Base-by-base conservation (phyloP, 2,113 vertebrate species). In the Colossoma macropomum region DNA sequence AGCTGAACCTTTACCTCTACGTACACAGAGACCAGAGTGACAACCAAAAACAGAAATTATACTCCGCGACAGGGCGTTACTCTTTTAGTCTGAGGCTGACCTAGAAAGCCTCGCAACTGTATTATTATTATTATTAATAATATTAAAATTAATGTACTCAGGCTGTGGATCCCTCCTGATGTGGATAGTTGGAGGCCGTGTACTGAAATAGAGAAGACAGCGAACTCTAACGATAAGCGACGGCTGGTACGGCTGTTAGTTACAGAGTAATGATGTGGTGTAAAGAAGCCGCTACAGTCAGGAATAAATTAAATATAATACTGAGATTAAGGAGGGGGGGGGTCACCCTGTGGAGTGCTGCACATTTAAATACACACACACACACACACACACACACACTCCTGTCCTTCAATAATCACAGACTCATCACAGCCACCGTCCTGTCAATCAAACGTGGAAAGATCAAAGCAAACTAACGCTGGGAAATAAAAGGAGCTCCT, bases 1-100 rank as follows among this genome's bases (percentile, higher is more conserved):
- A n/a, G 62, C 30, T 79, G 83, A 60, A 75, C 21, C 27, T 16
- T 82, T 48, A 86, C 59, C 80, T 75, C 68, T 76, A 71, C 19
- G 11, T 50, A 38, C 25, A 89, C 85, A 79, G 28, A 86, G 77
- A 66, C 50, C 50, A 70, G n/a, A 56, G 41, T 56, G 66, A 60
- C 32, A 13, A 70, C 21, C 41, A 50, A 21, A 66, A 41, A 66
- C 23, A 32, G 27, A 66, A 73, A 77, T 21, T 2, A 56, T 38
- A 27, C 75, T 50, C n/a, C 34, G 25, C 32, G 11, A 13, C 74
- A 6, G 19, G 66, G 41, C 41, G 41, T 9, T 11, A 4, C 1
- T 4, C 27, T 38, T 38, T 12, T 23, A 60, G 25, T 72, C 54
- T 59, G 65, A 38, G 0, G 30, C 77, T 60, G 16, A 28, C 52